Conservation (phyloP, 2,888 invertebrate species). For the Drosophila emarginata region DNA sequence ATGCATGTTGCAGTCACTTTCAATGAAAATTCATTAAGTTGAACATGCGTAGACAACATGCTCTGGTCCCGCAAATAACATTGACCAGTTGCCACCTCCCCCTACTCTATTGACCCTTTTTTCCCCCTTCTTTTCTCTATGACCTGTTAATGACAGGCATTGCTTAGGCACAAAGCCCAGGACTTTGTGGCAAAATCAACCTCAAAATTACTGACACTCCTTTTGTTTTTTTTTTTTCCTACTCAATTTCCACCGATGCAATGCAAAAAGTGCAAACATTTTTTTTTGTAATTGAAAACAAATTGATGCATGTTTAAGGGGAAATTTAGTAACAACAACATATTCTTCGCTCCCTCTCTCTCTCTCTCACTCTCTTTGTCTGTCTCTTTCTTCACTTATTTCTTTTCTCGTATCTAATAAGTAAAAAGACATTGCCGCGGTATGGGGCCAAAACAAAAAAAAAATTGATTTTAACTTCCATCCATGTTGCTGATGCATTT, state of each 20-base stretch:
- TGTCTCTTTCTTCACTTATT: not conserved
- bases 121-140: no score
- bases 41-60: slow-evolving; percentile 34
- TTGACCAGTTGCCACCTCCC: no score
- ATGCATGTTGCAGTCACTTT: slow-evolving; percentile 36
- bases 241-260: not conserved
- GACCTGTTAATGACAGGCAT: slow-evolving; percentile 36
- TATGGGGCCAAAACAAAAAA: slow-evolving; percentile 64
- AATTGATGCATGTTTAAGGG: slow-evolving; percentile 38
- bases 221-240: not conserved
- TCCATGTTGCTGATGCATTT: slow-evolving; percentile 38
- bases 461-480: slow-evolving; percentile 52
- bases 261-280: slow-evolving; percentile 30
- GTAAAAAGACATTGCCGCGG: slow-evolving; percentile 46
- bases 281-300: slow-evolving; percentile 60
- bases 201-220: slow-evolving; percentile 8
- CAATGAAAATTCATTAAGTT: slow-evolving; percentile 50
- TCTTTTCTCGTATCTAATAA: not conserved
- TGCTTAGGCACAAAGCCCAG: slow-evolving; percentile 20
- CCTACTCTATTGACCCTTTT: no score
- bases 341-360: not conserved
- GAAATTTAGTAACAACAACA: slow-evolving; percentile 18
- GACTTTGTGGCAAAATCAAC: slow-evolving; percentile 20
- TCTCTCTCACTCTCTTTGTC: not conserved
- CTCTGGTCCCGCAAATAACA: slow-evolving; percentile 10